Evolutionary conservation across 2,888 invertebrate genomes (phyloP).

Genomic region (Chaitophorus viminalis): DNA sequence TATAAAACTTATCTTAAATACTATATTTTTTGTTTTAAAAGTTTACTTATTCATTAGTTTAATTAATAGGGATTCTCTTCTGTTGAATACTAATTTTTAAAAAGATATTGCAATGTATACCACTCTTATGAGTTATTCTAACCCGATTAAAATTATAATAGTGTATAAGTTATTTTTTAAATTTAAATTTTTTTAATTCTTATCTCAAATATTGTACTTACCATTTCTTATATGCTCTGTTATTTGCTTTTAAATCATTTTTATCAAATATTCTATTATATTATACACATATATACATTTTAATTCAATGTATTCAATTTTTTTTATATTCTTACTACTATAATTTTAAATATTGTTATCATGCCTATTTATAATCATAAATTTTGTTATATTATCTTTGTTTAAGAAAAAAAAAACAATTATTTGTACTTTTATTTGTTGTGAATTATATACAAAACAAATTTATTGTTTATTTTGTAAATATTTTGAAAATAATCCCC

Average conservation of each 20-base stretch:
- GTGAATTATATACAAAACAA: constrained; percentile 45
- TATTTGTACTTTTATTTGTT: constrained; percentile 38
- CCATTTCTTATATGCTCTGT: constrained; percentile 20
- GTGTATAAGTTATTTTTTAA: neutral
- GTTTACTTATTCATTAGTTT: neutral
- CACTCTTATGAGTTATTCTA: constrained; percentile 7
- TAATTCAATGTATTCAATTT: constrained; percentile 10
- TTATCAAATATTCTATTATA: neutral
- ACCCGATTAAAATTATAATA: neutral
- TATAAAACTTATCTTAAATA: neutral
- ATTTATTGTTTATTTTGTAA: constrained; percentile 32
- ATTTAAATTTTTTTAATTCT: constrained; percentile 4
- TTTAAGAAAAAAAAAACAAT: constrained; percentile 21
- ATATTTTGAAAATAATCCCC: neutral
- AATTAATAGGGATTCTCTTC: neutral
- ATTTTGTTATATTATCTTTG: constrained; percentile 36
- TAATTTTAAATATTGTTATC: constrained; percentile 38
- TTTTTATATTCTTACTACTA: constrained; percentile 2
- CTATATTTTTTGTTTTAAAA: neutral
- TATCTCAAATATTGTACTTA: neutral
- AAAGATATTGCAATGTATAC: neutral
- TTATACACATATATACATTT: neutral
- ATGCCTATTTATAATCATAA: constrained; percentile 5
- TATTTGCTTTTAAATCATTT: neutral
- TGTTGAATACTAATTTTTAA: neutral